phyloP scores from a whole-genome alignment of 2,888 invertebrate species.

The Drosophila borealis region DNA sequence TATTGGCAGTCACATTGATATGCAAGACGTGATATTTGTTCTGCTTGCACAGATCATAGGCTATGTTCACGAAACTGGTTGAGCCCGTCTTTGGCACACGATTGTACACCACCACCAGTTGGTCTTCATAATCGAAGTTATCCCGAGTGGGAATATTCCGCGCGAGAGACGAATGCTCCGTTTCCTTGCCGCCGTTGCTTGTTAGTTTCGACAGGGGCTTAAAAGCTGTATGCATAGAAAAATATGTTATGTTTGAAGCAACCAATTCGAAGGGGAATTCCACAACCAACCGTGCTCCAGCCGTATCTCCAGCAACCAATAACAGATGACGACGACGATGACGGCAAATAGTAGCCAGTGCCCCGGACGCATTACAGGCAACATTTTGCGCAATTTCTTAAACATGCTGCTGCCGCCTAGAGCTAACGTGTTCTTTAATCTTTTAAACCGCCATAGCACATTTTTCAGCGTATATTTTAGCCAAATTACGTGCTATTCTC shows the following conservation, averaged over 20 bases:
- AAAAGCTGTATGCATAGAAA: slow-evolving; percentile 51
- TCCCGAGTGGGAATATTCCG: slow-evolving; percentile 37
- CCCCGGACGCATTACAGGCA: slow-evolving; percentile 79
- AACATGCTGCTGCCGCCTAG: slow-evolving; percentile 39
- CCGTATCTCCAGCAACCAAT: slow-evolving; percentile 81
- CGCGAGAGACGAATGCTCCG: slow-evolving; percentile 16
- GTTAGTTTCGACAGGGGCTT: slow-evolving; percentile 67
- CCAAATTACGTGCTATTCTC: slow-evolving; percentile 15
- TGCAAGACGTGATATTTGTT: slow-evolving; percentile 94
- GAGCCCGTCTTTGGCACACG: slow-evolving; percentile 99
- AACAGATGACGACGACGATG: slow-evolving; percentile 75
- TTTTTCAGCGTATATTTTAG: slow-evolving; percentile 29
- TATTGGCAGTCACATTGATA: slow-evolving; percentile 97
- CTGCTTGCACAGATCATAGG: slow-evolving; percentile 92
- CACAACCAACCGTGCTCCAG: slow-evolving; percentile 60
- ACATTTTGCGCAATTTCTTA: slow-evolving; percentile 82
- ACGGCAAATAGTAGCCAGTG: slow-evolving; percentile 78
- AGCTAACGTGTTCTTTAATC: slow-evolving; percentile 18
- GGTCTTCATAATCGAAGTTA: slow-evolving; percentile 86
- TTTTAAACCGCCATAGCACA: slow-evolving; percentile 32
- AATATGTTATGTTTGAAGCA: neutral
- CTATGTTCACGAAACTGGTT: slow-evolving; percentile 96
- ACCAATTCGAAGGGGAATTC: neutral
- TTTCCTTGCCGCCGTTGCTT: slow-evolving; percentile 7
- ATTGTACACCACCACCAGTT: slow-evolving; percentile 95